Conservation (phyloP, 1,140 invertebrate genomes). For the Thereuonema tuberculata region DNA sequence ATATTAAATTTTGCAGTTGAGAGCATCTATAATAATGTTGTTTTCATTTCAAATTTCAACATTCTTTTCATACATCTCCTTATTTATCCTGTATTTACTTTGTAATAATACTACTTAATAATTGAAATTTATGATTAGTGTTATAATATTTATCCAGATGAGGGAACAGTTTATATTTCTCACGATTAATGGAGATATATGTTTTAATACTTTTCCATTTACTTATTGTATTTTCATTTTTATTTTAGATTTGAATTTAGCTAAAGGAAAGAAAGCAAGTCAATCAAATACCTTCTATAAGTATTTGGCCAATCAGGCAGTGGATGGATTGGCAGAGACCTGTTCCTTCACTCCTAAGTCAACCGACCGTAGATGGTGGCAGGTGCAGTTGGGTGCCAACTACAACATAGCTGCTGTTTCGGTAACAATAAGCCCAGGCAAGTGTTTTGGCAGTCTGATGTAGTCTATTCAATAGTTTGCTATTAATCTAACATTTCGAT, state of each 20-base stretch:
- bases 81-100: no score
- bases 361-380: slow-evolving; percentile 27
- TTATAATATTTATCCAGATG: no score
- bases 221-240: not conserved
- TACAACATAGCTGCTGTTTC: slow-evolving; percentile 26
- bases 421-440: slow-evolving; percentile 27
- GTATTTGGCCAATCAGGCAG: slow-evolving; percentile 25
- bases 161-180: no score
- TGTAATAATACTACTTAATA: no score
- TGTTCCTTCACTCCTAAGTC: slow-evolving; percentile 27
- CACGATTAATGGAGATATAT: no score
- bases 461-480: no score
- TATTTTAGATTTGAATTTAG: slow-evolving; percentile 21
- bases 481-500: not conserved
- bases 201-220: not conserved
- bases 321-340: slow-evolving; percentile 25
- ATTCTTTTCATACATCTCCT: no score
- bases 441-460: no score
- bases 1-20: no score
- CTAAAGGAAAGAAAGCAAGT: slow-evolving; percentile 18
- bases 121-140: no score
- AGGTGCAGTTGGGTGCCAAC: slow-evolving; percentile 25
- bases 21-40: no score
- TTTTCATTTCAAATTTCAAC: no score
- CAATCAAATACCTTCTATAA: slow-evolving; percentile 25